These are phyloP conservation scores for Tetragonula carbonaria DNA, from an alignment of 2,888 invertebrate genomes.

Conservation along the genomic window DNA sequence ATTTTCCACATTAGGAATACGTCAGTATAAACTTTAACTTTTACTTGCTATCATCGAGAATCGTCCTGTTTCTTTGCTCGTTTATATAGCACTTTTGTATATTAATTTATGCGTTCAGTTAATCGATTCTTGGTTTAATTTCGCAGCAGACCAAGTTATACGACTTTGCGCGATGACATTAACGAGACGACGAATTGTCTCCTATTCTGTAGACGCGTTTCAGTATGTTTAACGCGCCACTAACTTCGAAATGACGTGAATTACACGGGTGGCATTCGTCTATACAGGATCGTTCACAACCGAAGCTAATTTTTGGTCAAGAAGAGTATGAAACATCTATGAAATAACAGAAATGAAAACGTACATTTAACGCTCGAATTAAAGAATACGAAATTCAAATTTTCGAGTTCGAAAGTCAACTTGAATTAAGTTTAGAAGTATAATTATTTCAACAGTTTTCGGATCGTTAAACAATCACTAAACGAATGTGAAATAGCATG, in stretches of 20 bases:
- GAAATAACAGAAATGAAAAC: too few relatives aligned
- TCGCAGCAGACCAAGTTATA: slow-evolving; percentile 59
- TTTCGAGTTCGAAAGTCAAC: not conserved
- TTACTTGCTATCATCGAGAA: not conserved
- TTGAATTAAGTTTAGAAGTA: not conserved
- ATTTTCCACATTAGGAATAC: too few relatives aligned
- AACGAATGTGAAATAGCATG: not conserved
- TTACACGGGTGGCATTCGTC: slow-evolving; percentile 43
- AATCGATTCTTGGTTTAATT: slow-evolving; percentile 59
- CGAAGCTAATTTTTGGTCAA: not conserved
- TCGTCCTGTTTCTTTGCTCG: slow-evolving; percentile 11
- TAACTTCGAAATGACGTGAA: slow-evolving; percentile 72
- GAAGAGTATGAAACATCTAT: not conserved
- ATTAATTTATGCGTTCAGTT: slow-evolving; percentile 24
- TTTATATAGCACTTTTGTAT: slow-evolving; percentile 5
- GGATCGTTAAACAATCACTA: not conserved
- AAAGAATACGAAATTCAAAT: not conserved
- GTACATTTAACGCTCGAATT: not conserved
- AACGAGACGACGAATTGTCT: slow-evolving; percentile 72
- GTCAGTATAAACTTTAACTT: too few relatives aligned
- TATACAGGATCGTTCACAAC: slow-evolving; percentile 53
- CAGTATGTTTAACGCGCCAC: slow-evolving; percentile 71
- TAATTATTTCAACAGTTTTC: not conserved
- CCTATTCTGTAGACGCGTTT: slow-evolving; percentile 69
- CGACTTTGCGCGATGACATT: slow-evolving; percentile 62